Evolutionary conservation across 1,140 invertebrate genomes (phyloP), one percentile per base, ranked within the genome.

Genomic region (Euwallacea fornicatus): DNA sequence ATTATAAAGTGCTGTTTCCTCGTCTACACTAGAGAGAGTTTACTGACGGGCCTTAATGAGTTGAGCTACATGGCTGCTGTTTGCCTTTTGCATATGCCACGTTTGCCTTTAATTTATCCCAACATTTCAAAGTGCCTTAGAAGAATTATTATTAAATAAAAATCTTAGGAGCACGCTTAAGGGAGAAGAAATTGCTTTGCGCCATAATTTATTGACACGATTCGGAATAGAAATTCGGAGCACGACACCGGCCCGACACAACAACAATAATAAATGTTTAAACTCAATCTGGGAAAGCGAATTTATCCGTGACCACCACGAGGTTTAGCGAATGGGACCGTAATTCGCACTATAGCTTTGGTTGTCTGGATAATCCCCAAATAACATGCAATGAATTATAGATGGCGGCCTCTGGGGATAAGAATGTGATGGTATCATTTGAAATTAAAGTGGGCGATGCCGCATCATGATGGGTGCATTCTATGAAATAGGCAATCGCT

Each of bases 221-320:
- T 50, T 10, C 13, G 46, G 42, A 33, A 54, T 65, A 33, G 63
- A 65, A 65, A 65, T 65, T 53, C 63, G 11, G 41, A n/a, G n/a
- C 63, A 65, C 63, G 50, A 33, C 63, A 65, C 63, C n/a, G 44
- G 61, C 15, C 64, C 65, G 53, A 66, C 65, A 66, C 16, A 55
- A 16, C 43, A 43, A 67, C 53, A 68, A 68, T 68, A 68, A 69
- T 73, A 69, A 70, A 70, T 70, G 44, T 70, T 70, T 70, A 70
- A 70, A 63, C 68, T 70, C 61, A 70, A 70, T 70, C 61, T 64
- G 47, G 13, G 68, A 61, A 70, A 68, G 66, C 55, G 68, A 70
- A 63, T 70, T 62, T 58, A 47, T 70, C 43, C 61, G 60, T 70
- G 68, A 63, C 68, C 68, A 58, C 33, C 60, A 44, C 60, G 63